Conservation (phyloP, 2,113 vertebrate species). For the Hypocryptadius cinnamomeus region DNA sequence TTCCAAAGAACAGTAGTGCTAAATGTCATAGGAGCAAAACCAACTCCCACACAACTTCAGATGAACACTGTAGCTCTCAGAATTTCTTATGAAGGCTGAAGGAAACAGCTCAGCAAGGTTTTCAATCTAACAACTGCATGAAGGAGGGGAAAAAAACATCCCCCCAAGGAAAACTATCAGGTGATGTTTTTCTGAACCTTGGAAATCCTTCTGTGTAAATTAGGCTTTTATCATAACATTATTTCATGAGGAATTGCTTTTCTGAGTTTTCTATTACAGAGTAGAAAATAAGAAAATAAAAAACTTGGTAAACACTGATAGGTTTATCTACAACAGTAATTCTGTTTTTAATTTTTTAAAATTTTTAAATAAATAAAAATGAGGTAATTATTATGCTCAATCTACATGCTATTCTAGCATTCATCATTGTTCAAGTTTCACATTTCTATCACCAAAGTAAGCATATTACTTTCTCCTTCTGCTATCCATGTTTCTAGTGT, state of each 20-base stretch:
- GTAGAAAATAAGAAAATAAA: not conserved
- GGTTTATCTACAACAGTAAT: not conserved
- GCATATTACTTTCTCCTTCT: not conserved
- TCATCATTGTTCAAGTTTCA: not conserved
- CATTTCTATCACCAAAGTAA: not conserved
- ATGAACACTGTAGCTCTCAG: not conserved
- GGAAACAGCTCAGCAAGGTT: not conserved
- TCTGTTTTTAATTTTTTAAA: not conserved
- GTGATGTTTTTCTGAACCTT: not conserved
- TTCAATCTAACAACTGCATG: not conserved
- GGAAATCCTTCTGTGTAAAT: not conserved
- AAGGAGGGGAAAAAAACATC: not conserved
- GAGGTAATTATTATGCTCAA: not conserved
- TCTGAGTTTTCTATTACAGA: not conserved
- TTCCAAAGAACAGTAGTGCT: not conserved
- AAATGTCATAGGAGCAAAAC: constrained; percentile 11
- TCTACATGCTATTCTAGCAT: not conserved
- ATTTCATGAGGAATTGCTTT: not conserved
- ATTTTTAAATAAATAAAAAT: not conserved
- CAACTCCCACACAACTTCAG: constrained; percentile 6
- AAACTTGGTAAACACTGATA: not conserved
- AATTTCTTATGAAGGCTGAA: not conserved
- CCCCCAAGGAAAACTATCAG: not conserved
- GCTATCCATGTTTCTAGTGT: not conserved
- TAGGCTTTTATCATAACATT: not conserved